Percentiles rank a stretch among this genome's conserved stretches.
Conservation (phyloP, 2,797 vertebrate species). For the Periophthalmus magnuspinnatus region DNA sequence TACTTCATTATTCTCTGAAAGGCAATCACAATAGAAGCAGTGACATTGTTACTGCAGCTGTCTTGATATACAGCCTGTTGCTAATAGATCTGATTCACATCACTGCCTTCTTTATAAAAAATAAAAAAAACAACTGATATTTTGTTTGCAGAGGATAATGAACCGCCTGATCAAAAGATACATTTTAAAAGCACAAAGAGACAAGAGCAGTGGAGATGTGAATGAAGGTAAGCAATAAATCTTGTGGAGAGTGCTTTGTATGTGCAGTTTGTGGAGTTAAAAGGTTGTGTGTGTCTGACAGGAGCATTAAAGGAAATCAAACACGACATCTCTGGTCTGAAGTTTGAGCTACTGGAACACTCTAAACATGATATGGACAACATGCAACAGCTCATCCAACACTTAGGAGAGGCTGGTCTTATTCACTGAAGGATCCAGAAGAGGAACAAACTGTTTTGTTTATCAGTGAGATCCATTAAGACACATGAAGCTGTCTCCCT, state of each 20-base stretch:
- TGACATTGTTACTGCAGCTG: neutral
- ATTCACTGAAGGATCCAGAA: slow-evolving; percentile 20
- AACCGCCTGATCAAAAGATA: slow-evolving; percentile 85
- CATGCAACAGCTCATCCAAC: slow-evolving; percentile 84
- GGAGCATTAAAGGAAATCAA: slow-evolving; percentile 97
- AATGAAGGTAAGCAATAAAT: slow-evolving; percentile 86
- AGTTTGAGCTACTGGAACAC: slow-evolving; percentile 92
- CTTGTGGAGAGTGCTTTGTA: neutral
- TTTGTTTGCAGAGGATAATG: slow-evolving; percentile 88
- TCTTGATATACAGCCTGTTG: neutral
- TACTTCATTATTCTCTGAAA: neutral
- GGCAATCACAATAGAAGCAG: neutral
- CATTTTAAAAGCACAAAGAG: slow-evolving; percentile 73
- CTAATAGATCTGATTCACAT: slow-evolving; percentile 1
- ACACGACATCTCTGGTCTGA: slow-evolving; percentile 94
- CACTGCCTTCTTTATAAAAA: slow-evolving; percentile 7
- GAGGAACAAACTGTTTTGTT: slow-evolving; percentile 8
- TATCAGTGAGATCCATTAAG: slow-evolving; percentile 1
- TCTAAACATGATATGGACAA: slow-evolving; percentile 85
- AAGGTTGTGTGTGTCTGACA: slow-evolving; percentile 46
- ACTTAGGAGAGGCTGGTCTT: slow-evolving; percentile 79
- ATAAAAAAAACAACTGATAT: neutral
- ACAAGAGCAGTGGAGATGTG: slow-evolving; percentile 91
- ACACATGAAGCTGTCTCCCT: neutral
- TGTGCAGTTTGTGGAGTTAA: neutral